Conservation (phyloP, 1,140 invertebrate genomes). For the Whitmania pigra region DNA sequence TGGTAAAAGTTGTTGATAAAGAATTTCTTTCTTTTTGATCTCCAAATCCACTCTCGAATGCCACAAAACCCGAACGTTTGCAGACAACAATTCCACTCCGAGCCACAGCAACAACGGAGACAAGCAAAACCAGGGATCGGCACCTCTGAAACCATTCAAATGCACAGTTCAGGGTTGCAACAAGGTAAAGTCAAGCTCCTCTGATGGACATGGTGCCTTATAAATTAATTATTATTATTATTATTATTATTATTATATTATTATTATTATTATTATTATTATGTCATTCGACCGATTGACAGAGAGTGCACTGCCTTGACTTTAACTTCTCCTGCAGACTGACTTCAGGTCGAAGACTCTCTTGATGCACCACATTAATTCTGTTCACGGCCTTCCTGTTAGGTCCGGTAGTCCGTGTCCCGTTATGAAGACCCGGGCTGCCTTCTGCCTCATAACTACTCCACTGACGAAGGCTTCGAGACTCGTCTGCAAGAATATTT, state of each 20-base stretch:
- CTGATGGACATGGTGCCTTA: too few species aligned
- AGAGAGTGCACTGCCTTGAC: neutral
- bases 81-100: neutral
- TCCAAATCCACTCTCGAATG: neutral
- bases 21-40: neutral
- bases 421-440: constrained; percentile 89
- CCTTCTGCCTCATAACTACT: constrained; percentile 79
- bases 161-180: constrained; percentile 16
- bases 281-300: too few species aligned
- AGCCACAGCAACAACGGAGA: constrained; percentile 9
- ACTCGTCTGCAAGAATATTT: constrained; percentile 64
- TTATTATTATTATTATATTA: too few species aligned
- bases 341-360: constrained; percentile 86
- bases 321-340: constrained; percentile 32
- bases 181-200: constrained; percentile 5
- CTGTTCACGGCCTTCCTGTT: constrained; percentile 65
- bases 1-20: neutral
- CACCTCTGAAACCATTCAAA: constrained; percentile 12
- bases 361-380: constrained; percentile 76
- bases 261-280: too few species aligned
- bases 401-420: constrained; percentile 62
- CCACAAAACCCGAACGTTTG: neutral
- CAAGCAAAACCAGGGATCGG: neutral
- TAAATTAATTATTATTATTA: too few species aligned
- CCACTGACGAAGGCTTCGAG: constrained; percentile 73